Evolutionary conservation across 2,888 invertebrate genomes (phyloP).

Genomic region (Acanthoscelides obtectus): DNA sequence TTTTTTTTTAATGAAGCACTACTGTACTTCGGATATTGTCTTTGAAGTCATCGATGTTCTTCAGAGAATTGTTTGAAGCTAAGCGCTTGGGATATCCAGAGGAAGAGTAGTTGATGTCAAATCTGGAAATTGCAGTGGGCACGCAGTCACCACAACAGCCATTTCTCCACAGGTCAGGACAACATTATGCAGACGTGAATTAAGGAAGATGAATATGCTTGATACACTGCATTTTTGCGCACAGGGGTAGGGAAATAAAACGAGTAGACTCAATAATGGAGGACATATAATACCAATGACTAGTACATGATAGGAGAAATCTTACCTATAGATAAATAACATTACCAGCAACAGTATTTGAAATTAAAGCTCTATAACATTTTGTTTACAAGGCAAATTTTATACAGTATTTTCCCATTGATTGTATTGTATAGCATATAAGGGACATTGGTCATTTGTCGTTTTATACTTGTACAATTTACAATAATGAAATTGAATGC

Average conservation of each 20-base stretch:
- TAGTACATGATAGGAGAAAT: conserved; percentile 41
- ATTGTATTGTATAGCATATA: conserved; percentile 34
- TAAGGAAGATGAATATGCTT: too few relatives aligned
- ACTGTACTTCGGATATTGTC: too few relatives aligned
- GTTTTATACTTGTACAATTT: conserved; percentile 20
- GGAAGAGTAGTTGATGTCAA: too few relatives aligned
- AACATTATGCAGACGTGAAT: too few relatives aligned
- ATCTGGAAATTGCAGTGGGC: too few relatives aligned
- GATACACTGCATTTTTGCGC: too few relatives aligned
- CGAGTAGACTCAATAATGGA: conserved; percentile 35
- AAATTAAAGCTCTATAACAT: conserved; percentile 38
- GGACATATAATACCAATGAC: conserved; percentile 46
- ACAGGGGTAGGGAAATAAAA: conserved; percentile 25
- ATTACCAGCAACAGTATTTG: conserved; percentile 35
- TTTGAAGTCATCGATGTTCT: too few relatives aligned
- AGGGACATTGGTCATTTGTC: conserved; percentile 36
- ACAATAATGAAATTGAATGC: conserved; percentile 12
- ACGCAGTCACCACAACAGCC: too few relatives aligned
- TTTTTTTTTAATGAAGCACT: too few relatives aligned
- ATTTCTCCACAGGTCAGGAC: too few relatives aligned
- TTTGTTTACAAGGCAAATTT: conserved; percentile 39
- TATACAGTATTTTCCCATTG: conserved; percentile 22
- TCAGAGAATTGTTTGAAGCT: too few relatives aligned
- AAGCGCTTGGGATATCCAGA: too few relatives aligned
- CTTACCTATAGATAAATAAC: conserved; percentile 43